Percentiles rank a stretch among this genome's conserved stretches.
These are phyloP conservation scores for Trachelus stipa DNA, from an alignment of 2,888 invertebrate genomes.

Conservation along the genomic window DNA sequence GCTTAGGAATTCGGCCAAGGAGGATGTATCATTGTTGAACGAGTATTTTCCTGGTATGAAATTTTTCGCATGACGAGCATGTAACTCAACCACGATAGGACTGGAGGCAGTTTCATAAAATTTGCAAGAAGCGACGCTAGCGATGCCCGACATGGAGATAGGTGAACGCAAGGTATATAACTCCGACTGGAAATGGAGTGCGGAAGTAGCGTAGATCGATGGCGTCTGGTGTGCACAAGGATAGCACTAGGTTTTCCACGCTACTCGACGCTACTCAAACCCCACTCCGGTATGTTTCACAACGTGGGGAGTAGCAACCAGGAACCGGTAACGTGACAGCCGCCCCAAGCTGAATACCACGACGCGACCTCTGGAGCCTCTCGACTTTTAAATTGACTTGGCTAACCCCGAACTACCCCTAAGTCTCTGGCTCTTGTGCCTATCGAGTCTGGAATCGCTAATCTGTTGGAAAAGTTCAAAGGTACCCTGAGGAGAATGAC, in stretches of 20 bases:
- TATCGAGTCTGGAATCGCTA: not conserved
- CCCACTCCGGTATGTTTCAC: not conserved
- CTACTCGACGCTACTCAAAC: not conserved
- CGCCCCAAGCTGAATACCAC: not conserved
- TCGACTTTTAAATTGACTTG: not conserved
- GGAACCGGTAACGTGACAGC: not conserved
- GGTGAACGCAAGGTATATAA: not conserved
- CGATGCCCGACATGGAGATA: not conserved
- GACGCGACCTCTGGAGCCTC: not conserved
- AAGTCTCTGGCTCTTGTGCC: not conserved
- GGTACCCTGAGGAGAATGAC: not conserved
- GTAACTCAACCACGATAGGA: not conserved
- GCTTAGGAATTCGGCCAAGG: not conserved
- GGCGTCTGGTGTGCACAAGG: constrained; percentile 24
- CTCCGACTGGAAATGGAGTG: constrained; percentile 19
- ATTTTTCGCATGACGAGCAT: not conserved
- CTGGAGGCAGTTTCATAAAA: not conserved
- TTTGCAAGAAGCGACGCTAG: not conserved
- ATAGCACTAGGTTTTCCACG: not conserved
- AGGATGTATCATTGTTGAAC: not conserved
- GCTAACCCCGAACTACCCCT: not conserved
- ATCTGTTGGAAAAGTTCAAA: not conserved
- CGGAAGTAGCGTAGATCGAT: constrained; percentile 28
- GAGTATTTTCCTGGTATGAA: not conserved
- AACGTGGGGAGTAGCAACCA: not conserved